These are phyloP conservation scores for Hippocampus mohnikei DNA, from an alignment of 2,113 vertebrate genomes.

Conservation along the genomic window DNA sequence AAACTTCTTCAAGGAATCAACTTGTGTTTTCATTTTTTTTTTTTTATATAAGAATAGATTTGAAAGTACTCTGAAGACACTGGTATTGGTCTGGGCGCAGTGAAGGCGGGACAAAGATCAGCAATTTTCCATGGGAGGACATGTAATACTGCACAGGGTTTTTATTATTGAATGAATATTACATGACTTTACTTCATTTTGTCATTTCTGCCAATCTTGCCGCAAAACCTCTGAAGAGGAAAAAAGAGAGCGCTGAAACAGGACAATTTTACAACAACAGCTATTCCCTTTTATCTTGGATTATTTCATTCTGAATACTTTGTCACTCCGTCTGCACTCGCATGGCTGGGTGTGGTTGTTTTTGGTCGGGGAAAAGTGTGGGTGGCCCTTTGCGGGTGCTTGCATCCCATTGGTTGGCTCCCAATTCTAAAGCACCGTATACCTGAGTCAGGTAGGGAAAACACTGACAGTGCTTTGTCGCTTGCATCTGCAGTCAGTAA, in stretches of 20 bases:
- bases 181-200: conserved; percentile 39
- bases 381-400: conserved; percentile 52
- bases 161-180: conserved; percentile 32
- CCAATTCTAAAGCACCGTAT: conserved; percentile 60
- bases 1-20: no score
- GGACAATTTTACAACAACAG: conserved; percentile 10
- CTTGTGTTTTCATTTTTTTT: neutral
- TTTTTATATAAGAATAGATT: conserved; percentile 14
- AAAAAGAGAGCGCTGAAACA: neutral
- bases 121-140: conserved; percentile 39
- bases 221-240: conserved; percentile 19
- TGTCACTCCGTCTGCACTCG: conserved; percentile 15
- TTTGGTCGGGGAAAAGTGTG: conserved; percentile 39
- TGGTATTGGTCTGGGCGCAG: neutral
- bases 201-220: conserved; percentile 14
- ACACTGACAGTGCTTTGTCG: conserved; percentile 37
- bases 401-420: conserved; percentile 59
- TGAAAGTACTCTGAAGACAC: conserved; percentile 14
- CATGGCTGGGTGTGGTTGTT: conserved; percentile 67
- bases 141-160: conserved; percentile 36
- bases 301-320: neutral
- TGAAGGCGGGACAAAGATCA: conserved; percentile 9
- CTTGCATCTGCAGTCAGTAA: conserved; percentile 8
- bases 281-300: neutral
- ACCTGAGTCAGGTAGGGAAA: conserved; percentile 74